Percentiles rank a stretch among this genome's conserved stretches.
phyloP scores from a whole-genome alignment of 1,140 invertebrate species.

The Ladona fulva region DNA sequence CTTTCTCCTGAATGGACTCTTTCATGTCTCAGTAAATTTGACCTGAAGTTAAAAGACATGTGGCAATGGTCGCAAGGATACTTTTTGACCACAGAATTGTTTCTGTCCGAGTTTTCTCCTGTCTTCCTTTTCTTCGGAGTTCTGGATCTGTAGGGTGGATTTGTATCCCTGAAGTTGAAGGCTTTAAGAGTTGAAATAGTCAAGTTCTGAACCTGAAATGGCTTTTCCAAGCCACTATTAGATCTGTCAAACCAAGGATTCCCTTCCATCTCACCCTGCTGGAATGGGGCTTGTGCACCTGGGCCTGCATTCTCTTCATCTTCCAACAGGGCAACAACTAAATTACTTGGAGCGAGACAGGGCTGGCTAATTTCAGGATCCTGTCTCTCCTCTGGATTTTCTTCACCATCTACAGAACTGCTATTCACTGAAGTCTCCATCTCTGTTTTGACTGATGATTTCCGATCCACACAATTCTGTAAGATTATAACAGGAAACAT shows the following conservation, averaged over 20 bases:
- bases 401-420: neutral
- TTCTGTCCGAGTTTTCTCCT: neutral
- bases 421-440: too few species aligned
- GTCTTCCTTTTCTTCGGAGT: neutral
- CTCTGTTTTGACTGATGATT: too few species aligned
- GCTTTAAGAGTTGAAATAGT: neutral
- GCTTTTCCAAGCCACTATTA: neutral
- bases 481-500: too few species aligned
- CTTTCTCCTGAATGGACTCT: conserved; percentile 23
- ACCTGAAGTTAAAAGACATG: conserved; percentile 25
- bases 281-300: neutral
- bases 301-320: neutral
- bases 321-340: neutral
- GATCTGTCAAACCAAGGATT: neutral
- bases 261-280: neutral
- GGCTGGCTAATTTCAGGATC: neutral
- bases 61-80: conserved; percentile 34
- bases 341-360: neutral
- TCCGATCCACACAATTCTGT: too few species aligned
- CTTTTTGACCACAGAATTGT: neutral
- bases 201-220: neutral
- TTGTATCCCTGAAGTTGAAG: neutral
- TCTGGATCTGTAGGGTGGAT: neutral
- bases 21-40: conserved; percentile 27
- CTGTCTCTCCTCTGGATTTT: neutral